Evolutionary conservation across 2,888 invertebrate genomes (phyloP).

Genomic region (Heteromyza rotundicornis): DNA sequence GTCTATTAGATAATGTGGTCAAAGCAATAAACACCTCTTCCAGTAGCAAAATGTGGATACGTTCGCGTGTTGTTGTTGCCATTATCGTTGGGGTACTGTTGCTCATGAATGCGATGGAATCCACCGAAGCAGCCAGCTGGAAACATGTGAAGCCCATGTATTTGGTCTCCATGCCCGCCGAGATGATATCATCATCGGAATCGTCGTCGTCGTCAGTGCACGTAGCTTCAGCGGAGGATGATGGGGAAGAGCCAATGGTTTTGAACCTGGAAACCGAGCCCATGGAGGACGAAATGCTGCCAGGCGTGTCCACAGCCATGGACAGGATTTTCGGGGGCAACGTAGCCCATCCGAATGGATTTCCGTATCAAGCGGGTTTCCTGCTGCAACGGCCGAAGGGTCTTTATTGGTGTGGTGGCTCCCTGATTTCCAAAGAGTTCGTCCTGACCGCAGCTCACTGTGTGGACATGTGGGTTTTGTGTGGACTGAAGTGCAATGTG

Average conservation of each 20-base stretch:
- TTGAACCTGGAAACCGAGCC: constrained; percentile 54
- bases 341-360: constrained; percentile 51
- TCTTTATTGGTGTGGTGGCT: constrained; percentile 59
- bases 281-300: constrained; percentile 47
- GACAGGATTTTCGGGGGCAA: constrained; percentile 59
- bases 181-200: constrained; percentile 3
- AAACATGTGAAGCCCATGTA: constrained; percentile 59
- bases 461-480: constrained; percentile 52
- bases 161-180: constrained; percentile 50
- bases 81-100: neutral
- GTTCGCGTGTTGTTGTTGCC: constrained; percentile 11
- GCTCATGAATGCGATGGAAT: constrained; percentile 11
- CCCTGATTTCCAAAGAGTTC: constrained; percentile 55
- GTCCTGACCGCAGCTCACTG: constrained; percentile 60
- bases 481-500: neutral
- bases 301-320: constrained; percentile 52
- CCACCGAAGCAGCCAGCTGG: constrained; percentile 51
- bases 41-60: too few relatives aligned
- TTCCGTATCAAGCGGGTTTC: constrained; percentile 60
- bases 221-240: constrained; percentile 10
- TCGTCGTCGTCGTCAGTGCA: constrained; percentile 32
- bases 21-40: too few relatives aligned
- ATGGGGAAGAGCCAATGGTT: constrained; percentile 43
- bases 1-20: too few relatives aligned
- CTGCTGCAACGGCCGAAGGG: constrained; percentile 55